Base-by-base conservation (phyloP, 2,113 vertebrate genomes). In the Hepsetus odoe region DNA sequence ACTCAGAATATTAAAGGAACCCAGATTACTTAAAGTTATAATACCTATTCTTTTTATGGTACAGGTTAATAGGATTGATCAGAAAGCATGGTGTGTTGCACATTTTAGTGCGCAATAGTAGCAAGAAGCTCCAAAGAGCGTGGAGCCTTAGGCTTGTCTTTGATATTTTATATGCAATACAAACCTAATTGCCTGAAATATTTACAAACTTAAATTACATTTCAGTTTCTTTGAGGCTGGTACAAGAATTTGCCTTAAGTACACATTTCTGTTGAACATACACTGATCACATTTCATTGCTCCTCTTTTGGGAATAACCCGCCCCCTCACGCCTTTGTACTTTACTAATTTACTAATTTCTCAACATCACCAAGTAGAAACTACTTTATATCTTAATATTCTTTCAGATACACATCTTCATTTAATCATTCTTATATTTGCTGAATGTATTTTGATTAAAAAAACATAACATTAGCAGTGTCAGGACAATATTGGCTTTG, bases 161-260 rank as follows among this genome's bases (percentile, higher is more conserved):
- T 84, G 64, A 83, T 84, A 83, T 87, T 84, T 84, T 74, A 85
- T 80, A 82, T 84, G 82, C 64, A 80, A 62, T 72, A 65, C 74
- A 75, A 81, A 78, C 79, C 75, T 75, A 84, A 84, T 86, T 84
- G 79, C 76, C 77, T 53, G 4, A 68, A 83, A 80, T 80, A 72
- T 84, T 87, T 83, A 85, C 72, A 81, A 16, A 71, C 75, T 79
- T 84, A 84, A 55, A 87, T 85, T 82, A 86, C 9, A 82, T 82
- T 79, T 83, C 78, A 80, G 70, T 59, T 61, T 82, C 77, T 80
- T 83, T 74, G 81, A 83, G 81, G 74, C 77, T 82, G 33, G 68
- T 59, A 76, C 51, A 68, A 81, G 67, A 84, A 72, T 80, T 75
- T 59, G 80, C 84, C 80, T 82, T 84, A 86, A 73, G 70, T 82